Evolutionary conservation across 2,797 vertebrate genomes (phyloP).

Genomic region (Pseudochirops cupreus): DNA sequence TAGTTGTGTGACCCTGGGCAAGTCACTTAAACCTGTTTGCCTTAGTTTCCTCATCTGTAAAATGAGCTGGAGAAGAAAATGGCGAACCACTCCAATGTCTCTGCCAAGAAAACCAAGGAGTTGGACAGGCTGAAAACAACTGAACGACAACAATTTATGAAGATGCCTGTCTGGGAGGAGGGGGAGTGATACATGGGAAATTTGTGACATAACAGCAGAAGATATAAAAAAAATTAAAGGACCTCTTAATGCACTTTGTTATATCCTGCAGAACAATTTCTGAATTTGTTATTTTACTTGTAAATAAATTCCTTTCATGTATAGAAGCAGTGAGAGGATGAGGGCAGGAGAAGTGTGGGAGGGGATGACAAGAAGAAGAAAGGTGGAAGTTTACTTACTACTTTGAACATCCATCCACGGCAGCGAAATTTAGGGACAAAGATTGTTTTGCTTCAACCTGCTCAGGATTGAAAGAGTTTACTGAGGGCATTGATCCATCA

Average conservation of each 20-base stretch:
- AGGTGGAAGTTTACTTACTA: not conserved
- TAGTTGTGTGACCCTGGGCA: not conserved
- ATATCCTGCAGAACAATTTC: not conserved
- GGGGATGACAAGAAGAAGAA: not conserved
- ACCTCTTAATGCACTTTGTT: not conserved
- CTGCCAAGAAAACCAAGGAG: not conserved
- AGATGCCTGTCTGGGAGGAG: not conserved
- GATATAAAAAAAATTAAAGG: not conserved
- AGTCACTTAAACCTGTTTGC: not conserved
- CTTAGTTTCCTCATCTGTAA: not conserved
- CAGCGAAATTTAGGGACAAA: not conserved
- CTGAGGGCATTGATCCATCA: not conserved
- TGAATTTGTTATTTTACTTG: not conserved
- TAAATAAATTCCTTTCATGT: not conserved
- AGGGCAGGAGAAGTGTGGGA: not conserved
- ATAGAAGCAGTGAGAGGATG: not conserved
- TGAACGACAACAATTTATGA: not conserved
- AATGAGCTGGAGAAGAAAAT: not conserved
- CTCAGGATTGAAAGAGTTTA: not conserved
- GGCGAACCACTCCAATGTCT: not conserved
- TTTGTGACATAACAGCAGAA: not conserved
- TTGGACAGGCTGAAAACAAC: not conserved
- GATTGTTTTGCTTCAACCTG: not conserved
- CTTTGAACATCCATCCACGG: not conserved
- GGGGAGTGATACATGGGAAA: not conserved